These are phyloP conservation scores for Brachypalpus laphriformis DNA, from an alignment of 2,888 invertebrate species.

Conservation along the genomic window DNA sequence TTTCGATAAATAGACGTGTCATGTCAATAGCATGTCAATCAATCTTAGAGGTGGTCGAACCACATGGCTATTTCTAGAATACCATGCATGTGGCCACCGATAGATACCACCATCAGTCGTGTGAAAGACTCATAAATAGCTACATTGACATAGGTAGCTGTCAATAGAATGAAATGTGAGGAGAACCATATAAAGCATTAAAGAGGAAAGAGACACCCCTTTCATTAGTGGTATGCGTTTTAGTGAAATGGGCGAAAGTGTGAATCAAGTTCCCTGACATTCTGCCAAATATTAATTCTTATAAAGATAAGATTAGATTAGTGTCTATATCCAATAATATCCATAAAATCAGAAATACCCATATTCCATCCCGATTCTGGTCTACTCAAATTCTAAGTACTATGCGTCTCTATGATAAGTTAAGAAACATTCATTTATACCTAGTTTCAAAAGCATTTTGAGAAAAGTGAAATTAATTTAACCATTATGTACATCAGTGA, in stretches of 20 bases:
- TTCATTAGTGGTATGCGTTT: too few relatives aligned
- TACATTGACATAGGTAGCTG: not conserved
- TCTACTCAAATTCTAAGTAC: too few relatives aligned
- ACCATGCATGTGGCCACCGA: not conserved
- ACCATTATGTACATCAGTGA: too few relatives aligned
- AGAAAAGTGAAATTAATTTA: too few relatives aligned
- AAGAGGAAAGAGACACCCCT: too few relatives aligned
- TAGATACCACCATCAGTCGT: not conserved
- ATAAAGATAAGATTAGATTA: not conserved
- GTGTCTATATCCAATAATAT: not conserved
- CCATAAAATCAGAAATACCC: not conserved
- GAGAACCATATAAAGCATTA: too few relatives aligned
- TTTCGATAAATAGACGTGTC: not conserved
- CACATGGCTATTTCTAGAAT: not conserved
- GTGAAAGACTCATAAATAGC: not conserved
- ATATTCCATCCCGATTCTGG: not conserved
- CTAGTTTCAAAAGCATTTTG: too few relatives aligned
- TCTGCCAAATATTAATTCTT: not conserved
- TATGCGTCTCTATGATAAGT: too few relatives aligned
- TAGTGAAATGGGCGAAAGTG: too few relatives aligned
- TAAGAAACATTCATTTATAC: too few relatives aligned
- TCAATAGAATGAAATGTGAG: not conserved
- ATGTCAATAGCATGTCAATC: not conserved
- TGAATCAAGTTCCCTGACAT: too few relatives aligned
- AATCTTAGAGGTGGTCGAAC: not conserved